Conservation (phyloP, 2,888 invertebrate genomes). For the Orgyia antiqua region DNA sequence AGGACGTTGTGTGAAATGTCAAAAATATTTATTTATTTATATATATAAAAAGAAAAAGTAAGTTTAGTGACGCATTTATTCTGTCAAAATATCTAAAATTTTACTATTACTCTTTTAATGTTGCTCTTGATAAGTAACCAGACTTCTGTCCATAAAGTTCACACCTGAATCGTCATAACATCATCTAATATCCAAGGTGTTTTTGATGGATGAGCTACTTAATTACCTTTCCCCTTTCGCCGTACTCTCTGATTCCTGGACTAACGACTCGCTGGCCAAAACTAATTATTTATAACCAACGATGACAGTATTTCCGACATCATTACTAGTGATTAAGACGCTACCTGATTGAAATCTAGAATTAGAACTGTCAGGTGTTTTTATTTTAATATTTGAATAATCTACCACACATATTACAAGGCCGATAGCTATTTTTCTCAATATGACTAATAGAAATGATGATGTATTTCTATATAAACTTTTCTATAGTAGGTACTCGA, state of each 20-base stretch:
- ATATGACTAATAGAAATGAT: too few relatives aligned
- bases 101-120: too few relatives aligned
- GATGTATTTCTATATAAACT: too few relatives aligned
- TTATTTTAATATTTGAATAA: constrained; percentile 20
- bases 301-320: constrained; percentile 71
- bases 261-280: constrained; percentile 60
- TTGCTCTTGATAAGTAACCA: too few relatives aligned
- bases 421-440: too few relatives aligned
- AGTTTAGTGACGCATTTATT: too few relatives aligned
- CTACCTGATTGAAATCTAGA: constrained; percentile 43
- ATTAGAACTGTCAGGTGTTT: constrained; percentile 25
- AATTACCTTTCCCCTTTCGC: constrained; percentile 47
- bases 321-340: constrained; percentile 48
- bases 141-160: too few relatives aligned
- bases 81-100: too few relatives aligned
- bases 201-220: constrained; percentile 66
- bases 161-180: constrained; percentile 42
- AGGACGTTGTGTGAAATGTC: too few relatives aligned
- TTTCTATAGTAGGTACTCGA: too few relatives aligned
- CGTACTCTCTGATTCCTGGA: constrained; percentile 22
- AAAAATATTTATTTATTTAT: too few relatives aligned
- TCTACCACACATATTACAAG: not conserved
- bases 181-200: constrained; percentile 57
- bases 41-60: too few relatives aligned
- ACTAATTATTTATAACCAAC: constrained; percentile 62